Evolutionary conservation across 2,797 vertebrate species (phyloP), one percentile per base, ranked within the genome.

Genomic region (Stomatorhinus walkeri): DNA sequence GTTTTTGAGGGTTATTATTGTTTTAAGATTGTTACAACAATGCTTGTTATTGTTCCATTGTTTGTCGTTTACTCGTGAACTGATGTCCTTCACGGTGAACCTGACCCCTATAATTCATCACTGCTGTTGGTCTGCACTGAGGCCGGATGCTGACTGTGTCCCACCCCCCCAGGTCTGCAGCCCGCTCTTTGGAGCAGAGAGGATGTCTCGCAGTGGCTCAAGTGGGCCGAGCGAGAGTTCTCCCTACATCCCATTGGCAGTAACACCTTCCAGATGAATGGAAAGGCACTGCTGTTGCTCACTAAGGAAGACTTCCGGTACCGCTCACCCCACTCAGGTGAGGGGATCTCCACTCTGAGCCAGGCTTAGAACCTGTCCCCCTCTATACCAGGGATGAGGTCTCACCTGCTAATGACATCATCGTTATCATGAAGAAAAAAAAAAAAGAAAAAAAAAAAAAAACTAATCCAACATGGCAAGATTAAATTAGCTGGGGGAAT

Each of bases 301-400:
- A 99, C 98, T 94, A 99, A 99, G 96, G 98, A 99, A 94, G 98
- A 99, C 94, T 99, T 99, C 93, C 96, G 98, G 93, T 99, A 98
- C 93, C 95, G 98, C 90, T 99, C 97, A 81, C 97, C 97, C 61
- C 97, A 98, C 95, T 99, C 98, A 88, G 98, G 98, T 99, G 94
- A 95, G 93, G 76, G 36, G 3, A 81, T 40, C 76, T 14, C 76
- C 19, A 43, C 40, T 81, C 76, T 46, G 40, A 3, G 5, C 28
- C 68, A 36, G 32, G 24, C 12, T 28, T 36, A 36, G 32, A 79
- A 7, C 16, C 36, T 43, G 72, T 43, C 16, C 5, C 72, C 72
- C 36, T 40, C 32, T 40, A 1, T 36, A 40, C 68, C 72, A 43
- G 72, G 36, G 72, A 14, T 79, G 72, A 79, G 72, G 72, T 76